These are phyloP conservation scores for Lamprologus callipterus DNA, from an alignment of 2,113 vertebrate genomes.

Conservation along the genomic window DNA sequence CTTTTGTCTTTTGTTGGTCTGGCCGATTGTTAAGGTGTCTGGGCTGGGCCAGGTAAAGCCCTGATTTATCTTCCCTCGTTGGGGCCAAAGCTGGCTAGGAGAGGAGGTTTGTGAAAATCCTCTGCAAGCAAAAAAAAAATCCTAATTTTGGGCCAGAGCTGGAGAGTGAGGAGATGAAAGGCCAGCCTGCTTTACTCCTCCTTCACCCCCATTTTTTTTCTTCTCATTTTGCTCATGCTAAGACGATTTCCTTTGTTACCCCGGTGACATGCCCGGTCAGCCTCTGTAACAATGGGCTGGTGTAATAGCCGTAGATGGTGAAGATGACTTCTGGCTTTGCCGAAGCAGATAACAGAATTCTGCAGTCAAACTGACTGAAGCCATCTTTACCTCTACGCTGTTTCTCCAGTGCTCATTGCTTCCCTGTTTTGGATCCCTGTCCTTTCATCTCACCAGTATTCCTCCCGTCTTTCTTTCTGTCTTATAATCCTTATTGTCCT, in stretches of 20 bases:
- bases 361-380: not conserved
- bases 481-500: not conserved
- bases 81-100: not conserved
- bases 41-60: not conserved
- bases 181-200: not conserved
- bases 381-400: not conserved
- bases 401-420: not conserved
- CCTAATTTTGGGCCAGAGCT: not conserved
- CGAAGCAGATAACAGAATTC: constrained; percentile 2
- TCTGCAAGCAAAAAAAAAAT: not conserved
- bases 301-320: constrained; percentile 16
- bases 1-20: constrained; percentile 22
- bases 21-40: constrained; percentile 28
- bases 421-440: not conserved
- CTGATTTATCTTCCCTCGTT: constrained; percentile 37
- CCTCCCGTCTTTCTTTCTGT: not conserved
- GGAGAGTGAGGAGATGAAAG: constrained; percentile 16
- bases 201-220: not conserved
- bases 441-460: not conserved
- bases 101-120: constrained; percentile 13
- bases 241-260: not conserved
- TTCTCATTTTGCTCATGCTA: not conserved
- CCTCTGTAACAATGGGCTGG: constrained; percentile 1
- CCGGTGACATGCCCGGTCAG: not conserved
- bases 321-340: constrained; percentile 52